Evolutionary conservation across 2,888 invertebrate genomes (phyloP), one percentile per base, ranked within the genome.

Genomic region (Druceiella hillmani): DNA sequence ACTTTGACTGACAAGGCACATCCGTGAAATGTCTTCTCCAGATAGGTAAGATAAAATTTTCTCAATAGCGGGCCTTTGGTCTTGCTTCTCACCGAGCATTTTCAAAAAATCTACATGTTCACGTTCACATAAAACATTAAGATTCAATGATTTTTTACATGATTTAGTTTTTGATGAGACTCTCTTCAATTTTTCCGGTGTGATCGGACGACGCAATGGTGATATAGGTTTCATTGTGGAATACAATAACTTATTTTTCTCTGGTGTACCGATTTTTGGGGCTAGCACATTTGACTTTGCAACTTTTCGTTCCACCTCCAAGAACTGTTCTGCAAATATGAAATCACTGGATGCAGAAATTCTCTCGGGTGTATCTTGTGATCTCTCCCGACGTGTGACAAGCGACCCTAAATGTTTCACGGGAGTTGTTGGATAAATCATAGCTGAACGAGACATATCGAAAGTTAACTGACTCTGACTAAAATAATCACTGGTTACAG

Each of bases 391-490:
- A n/a, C n/a, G n/a, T n/a, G n/a, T n/a, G n/a, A n/a, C n/a, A n/a
- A n/a, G n/a, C n/a, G n/a, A n/a, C n/a, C n/a, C n/a, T n/a, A n/a
- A n/a, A n/a, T 50, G 62, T 47, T 70, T 70, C 14, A 68, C 55
- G 41, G 69, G 69, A 49, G 69, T 70, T 28, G 62, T 58, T 40
- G 69, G 69, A 46, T 64, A 64, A 29, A 60, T 52, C 27, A 54
- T 50, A 9, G 54, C 55, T 44, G 55, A n/a, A n/a, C n/a, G n/a
- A n/a, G n/a, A n/a, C n/a, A n/a, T n/a, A n/a, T n/a, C n/a, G n/a
- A n/a, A n/a, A n/a, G n/a, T n/a, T n/a, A n/a, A n/a, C n/a, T n/a
- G n/a, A n/a, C 37, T 24, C 13, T 20, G 31, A 22, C 30, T 17
- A 22, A 22, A 20, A 25, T 20, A 33, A 10, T 44, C 33, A 26